Evolutionary conservation across 2,888 invertebrate genomes (phyloP).

Genomic region (Glaucopsyche alexis): DNA sequence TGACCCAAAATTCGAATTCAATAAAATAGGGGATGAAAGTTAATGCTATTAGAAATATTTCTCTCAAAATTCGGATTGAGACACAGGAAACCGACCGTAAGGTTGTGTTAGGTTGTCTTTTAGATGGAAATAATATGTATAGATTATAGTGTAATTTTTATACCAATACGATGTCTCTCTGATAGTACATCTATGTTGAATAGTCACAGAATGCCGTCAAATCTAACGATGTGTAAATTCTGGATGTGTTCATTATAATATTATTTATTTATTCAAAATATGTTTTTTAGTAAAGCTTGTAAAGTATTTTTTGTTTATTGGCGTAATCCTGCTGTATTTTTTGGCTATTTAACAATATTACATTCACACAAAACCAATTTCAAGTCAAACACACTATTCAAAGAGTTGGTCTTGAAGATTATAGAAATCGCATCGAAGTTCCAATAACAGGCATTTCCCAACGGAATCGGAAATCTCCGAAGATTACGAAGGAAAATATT

Average conservation of each 20-base stretch:
- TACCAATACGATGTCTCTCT: neutral
- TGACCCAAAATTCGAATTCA: no score
- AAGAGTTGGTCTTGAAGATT: neutral
- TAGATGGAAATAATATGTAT: no score
- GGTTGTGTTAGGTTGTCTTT: no score
- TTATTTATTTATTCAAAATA: neutral
- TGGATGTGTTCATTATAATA: neutral
- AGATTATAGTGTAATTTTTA: neutral
- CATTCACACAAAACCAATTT: neutral
- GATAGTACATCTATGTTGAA: neutral
- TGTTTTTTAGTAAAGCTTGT: neutral
- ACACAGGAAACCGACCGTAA: no score
- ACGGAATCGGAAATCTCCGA: neutral
- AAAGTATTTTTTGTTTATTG: neutral
- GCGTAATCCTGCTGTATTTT: neutral
- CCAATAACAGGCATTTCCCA: neutral
- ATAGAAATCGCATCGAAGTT: neutral
- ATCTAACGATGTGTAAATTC: neutral
- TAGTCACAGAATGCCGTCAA: neutral
- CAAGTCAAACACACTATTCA: neutral
- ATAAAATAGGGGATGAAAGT: no score
- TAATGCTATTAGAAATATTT: no score
- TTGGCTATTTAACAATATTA: no score
- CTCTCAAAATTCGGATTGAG: no score
- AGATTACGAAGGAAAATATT: neutral